Evolutionary conservation across 2,888 invertebrate genomes (phyloP), one percentile per base, ranked within the genome.

Genomic region (Amblyjoppa proteus): DNA sequence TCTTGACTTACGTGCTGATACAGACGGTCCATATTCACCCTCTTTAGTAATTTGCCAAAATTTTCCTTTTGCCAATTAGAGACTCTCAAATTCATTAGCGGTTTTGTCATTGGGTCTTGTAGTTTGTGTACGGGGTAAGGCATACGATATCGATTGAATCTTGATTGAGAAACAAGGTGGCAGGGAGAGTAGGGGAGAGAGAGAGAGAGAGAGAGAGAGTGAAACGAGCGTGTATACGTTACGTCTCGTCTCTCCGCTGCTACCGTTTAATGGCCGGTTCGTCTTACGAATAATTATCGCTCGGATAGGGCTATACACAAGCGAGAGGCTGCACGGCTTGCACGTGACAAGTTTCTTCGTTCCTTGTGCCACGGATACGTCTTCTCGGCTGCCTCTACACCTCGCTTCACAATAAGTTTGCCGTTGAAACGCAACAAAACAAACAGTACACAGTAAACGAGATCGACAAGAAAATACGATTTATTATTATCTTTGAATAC

Each of bases 221-320:
- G 49, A 75, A 74, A 56, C 49, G 25, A 34, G 34, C 13, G 45
- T 25, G 28, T n/a, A 66, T 53, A 53, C 41, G 45, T 31, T 61
- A 13, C 38, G 38, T 20, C 71, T 61, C 49, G 61, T 45, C 28
- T 6, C 45, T 71, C 71, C 28, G 11, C 28, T 61, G 79, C 79
- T 73, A 79, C 79, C 71, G 71, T 79, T 79, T 79, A 79, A 79
- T 66, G 71, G 64, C 34, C 71, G 79, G 64, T 51, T 71, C 61
- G 79, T 66, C 64, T 79, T 79, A 64, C 79, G 71, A 79, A 79
- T 79, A 79, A 79, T 79, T 79, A 79, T 79, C 79, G n/a, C 66
- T 38, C 41, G 51, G 64, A 56, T 51, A 51, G 66, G 11, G 38
- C 34, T 31, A 16, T 41, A 34, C 38, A 16, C n/a, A 49, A 5